Percentiles rank a stretch among this genome's conserved stretches.
phyloP scores from a whole-genome alignment of 1,140 invertebrate genomes.

The Trichomalopsis sarcophagae region DNA sequence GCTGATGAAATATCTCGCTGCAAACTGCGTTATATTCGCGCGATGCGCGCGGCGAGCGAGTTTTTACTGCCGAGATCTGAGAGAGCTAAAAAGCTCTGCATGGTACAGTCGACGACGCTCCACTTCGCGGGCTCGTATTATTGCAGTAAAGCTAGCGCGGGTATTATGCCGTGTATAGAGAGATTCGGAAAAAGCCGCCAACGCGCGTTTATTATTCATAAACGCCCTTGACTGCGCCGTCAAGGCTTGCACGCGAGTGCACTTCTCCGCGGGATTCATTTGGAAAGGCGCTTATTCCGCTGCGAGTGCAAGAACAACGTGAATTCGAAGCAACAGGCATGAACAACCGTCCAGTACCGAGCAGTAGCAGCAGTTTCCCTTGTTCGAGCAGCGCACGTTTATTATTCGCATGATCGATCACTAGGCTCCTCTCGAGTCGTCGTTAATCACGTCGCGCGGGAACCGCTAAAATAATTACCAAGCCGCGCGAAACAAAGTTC shows the following conservation, averaged over 20 bases:
- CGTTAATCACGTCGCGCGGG: conserved; percentile 20
- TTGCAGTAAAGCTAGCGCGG: not conserved
- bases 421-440: not conserved
- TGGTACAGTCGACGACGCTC: not conserved
- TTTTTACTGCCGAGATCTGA: not conserved
- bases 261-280: not conserved
- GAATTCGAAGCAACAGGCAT: not conserved
- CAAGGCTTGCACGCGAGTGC: not conserved
- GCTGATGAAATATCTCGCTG: not conserved
- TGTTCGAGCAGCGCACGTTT: not conserved
- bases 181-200: not conserved
- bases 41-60: not conserved
- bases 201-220: not conserved
- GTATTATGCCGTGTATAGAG: too few relatives aligned
- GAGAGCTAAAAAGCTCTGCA: not conserved
- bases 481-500: not conserved
- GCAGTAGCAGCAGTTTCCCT: not conserved
- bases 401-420: not conserved
- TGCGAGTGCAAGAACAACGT: too few relatives aligned
- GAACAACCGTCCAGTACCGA: not conserved
- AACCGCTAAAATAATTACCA: conserved; percentile 33
- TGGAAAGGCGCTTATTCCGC: not conserved
- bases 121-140: not conserved
- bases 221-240: not conserved
- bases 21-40: not conserved